Evolutionary conservation across 2,797 vertebrate genomes (phyloP), one percentile per base, ranked within the genome.

Genomic region (Gobionotothen gibberifrons): DNA sequence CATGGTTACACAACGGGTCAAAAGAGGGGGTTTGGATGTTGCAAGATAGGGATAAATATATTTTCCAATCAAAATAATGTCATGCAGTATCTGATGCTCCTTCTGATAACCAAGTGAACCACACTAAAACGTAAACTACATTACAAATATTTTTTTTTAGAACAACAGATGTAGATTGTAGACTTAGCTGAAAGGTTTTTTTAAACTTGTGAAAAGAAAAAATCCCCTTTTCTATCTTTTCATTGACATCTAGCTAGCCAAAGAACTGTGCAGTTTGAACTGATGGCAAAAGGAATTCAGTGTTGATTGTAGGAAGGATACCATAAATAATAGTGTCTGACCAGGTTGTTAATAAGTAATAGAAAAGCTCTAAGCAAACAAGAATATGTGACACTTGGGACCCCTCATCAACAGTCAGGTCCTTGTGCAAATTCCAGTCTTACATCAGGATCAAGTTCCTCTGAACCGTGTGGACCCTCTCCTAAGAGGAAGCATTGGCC

Each of bases 81-180:
- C 1, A 39, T 74, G 47, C 43, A 67, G n/a, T 26, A 16, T 29
- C 1, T 6, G 46, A 21, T 2, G 0, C 51, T 48, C 36, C 11
- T 48, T 54, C n/a, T 17, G 17, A 46, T 32, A 14, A 39, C 39
- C 1, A 29, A 42, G 19, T 12, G 15, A 52, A n/a, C 5, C 21
- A 36, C 16, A 7, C 10, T 43, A 15, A 29, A 59, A 21, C 16
- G 29, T 36, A 1, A 36, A 36, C 6, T 7, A 9, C 32, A 7
- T 36, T 36, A 36, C 40, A 61, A 19, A 63, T 26, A 40, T 52
- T 8, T 48, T n/a, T 48, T 46, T 36, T 15, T 17, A 69, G 55
- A 69, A 72, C 46, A 81, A 64, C 69, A 83, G 49, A 79, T 76
- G 70, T 15, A 73, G 72, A 75, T 49, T 47, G 32, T 36, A 55